Evolutionary conservation across 2,113 vertebrate species (phyloP), one percentile per base, ranked within the genome.

Genomic region (Lethenteron camtschaticum): DNA sequence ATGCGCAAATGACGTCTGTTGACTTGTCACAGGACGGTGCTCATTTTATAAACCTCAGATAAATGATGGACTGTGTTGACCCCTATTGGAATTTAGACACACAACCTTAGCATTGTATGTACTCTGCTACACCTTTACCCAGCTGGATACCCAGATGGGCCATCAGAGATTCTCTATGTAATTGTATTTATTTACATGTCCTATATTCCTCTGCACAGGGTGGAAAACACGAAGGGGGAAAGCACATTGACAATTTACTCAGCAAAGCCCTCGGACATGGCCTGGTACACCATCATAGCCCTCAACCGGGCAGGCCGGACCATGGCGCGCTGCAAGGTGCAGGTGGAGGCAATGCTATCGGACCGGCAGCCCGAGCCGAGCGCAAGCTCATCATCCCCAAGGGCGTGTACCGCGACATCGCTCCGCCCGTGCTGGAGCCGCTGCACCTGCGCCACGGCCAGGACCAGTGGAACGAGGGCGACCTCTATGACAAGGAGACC

Each of bases 251-350:
- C 86, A 77, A 95, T 99, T 6, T 82, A 87, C n/a, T 87, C 87
- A 20, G 77, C 84, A 10, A 70, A 79, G 8, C 82, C 83, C 69
- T 79, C 88, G 71, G 94, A 99, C 78, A 87, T 90, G 41, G 94
- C 94, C 68, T 99, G 92, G 94, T 99, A 99, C 72, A 96, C 94
- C 3, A 90, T 91, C 12, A 99, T 92, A 56, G 94, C 92, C 71
- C 96, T 99, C 76, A 99, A 96, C 78, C 94, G 87, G 80, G 90
- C 90, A 55, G 94, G 94, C 58, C 79, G 94, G 70, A 92, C 95
- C 76, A 96, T 91, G 68, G 96, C 94, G 5, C 83, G 94, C 68
- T 99, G 94, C 78, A 90, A 94, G 80, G 86, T 97, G 72, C 96
- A 96, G 68, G 83, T 97, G 4, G 94, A 97, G 76, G 41, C 41